A percentile compares a stretch with the other conserved stretches of the same genome.
phyloP scores from a whole-genome alignment of 2,888 invertebrate genomes.

The Alviniconcha strummeri region DNA sequence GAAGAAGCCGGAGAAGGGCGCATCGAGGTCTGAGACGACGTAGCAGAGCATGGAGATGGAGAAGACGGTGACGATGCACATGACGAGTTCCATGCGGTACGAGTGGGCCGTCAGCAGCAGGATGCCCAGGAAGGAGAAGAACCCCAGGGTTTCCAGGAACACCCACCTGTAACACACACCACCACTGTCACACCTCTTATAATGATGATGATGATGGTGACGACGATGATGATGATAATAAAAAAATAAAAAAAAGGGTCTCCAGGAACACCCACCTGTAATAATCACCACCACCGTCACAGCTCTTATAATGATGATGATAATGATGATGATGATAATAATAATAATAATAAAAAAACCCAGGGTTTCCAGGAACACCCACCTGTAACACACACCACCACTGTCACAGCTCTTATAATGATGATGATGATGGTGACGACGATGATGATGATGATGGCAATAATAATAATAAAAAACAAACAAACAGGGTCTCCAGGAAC shows the following conservation, averaged over 20 bases:
- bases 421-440: too few species aligned
- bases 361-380: slow-evolving; percentile 63
- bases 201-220: too few species aligned
- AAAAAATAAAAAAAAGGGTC: background rate
- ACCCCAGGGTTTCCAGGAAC: slow-evolving; percentile 63
- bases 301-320: too few species aligned
- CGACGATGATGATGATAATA: background rate
- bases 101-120: slow-evolving; percentile 57
- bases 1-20: slow-evolving; percentile 64
- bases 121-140: slow-evolving; percentile 64
- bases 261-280: background rate
- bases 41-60: slow-evolving; percentile 64
- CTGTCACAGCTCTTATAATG: background rate
- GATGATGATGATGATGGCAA: too few species aligned
- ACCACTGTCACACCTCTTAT: background rate
- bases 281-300: too few species aligned
- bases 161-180: slow-evolving; percentile 54
- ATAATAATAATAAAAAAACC: slow-evolving; percentile 51
- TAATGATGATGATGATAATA: background rate
- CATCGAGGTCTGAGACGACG: slow-evolving; percentile 60
- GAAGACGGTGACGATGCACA: slow-evolving; percentile 67
- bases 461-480: background rate
- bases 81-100: slow-evolving; percentile 59
- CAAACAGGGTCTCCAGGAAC: too few species aligned
- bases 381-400: slow-evolving; percentile 46